These are phyloP conservation scores for Hirtodrosophila confusa DNA, from an alignment of 2,888 invertebrate genomes.

Conservation along the genomic window DNA sequence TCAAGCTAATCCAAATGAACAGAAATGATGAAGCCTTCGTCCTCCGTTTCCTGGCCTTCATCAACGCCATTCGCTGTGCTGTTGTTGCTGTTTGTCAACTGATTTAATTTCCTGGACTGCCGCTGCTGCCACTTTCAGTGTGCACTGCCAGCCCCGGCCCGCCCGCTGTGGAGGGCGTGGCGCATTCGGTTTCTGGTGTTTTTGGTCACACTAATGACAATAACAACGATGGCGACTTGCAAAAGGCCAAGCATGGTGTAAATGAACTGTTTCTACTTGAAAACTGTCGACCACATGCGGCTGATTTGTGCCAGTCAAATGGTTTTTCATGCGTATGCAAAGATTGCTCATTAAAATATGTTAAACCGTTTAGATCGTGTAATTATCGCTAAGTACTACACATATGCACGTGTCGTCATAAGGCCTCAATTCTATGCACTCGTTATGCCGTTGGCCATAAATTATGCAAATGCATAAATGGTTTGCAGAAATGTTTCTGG, in stretches of 20 bases:
- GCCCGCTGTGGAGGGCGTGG: conserved; percentile 72
- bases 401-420: conserved; percentile 42
- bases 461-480: conserved; percentile 49
- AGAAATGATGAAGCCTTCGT: conserved; percentile 22
- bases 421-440: conserved; percentile 18
- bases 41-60: conserved; percentile 43
- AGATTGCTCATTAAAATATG: conserved; percentile 60
- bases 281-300: conserved; percentile 64
- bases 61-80: conserved; percentile 61
- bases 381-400: conserved; percentile 42
- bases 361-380: conserved; percentile 47
- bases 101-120: conserved; percentile 75
- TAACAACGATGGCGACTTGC: conserved; percentile 53
- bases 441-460: conserved; percentile 38
- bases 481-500: conserved; percentile 11
- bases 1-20: conserved; percentile 72
- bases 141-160: conserved; percentile 23
- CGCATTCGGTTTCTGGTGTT: conserved; percentile 46
- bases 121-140: conserved; percentile 39
- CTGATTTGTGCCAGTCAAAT: conserved; percentile 61
- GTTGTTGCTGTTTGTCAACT: conserved; percentile 74
- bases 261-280: conserved; percentile 58
- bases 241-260: conserved; percentile 67
- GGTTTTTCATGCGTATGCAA: conserved; percentile 47
- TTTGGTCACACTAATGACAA: conserved; percentile 67